Percentiles rank a stretch among this genome's conserved stretches.
These are phyloP conservation scores for Anguilla marmorata DNA, from an alignment of 2,797 vertebrate genomes.

Conservation along the genomic window DNA sequence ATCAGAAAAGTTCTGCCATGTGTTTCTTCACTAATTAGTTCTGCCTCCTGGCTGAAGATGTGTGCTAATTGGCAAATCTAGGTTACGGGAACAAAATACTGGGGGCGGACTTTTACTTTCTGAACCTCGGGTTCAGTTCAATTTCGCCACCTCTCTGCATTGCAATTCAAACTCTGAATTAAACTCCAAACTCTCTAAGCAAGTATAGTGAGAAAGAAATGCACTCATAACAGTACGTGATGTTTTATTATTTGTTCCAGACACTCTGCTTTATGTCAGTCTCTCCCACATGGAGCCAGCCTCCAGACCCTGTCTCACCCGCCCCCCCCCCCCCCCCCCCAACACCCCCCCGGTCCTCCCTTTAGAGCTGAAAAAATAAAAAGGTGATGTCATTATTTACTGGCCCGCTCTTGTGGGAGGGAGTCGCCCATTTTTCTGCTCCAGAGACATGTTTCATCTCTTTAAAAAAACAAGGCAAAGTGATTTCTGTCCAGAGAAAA, in stretches of 20 bases:
- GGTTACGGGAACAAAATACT: no score
- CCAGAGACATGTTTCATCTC: neutral
- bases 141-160: neutral
- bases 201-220: neutral
- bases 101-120: no score
- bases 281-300: neutral
- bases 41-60: neutral
- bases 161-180: neutral
- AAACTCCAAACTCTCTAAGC: neutral
- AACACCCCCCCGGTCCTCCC: neutral
- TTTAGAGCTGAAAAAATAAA: neutral
- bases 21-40: neutral
- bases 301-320: neutral
- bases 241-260: neutral
- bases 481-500: neutral
- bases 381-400: slow-evolving; percentile 2
- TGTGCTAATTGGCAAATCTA: no score
- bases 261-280: neutral
- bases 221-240: neutral
- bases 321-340: neutral
- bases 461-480: neutral
- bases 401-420: neutral
- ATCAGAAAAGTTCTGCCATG: no score
- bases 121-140: neutral
- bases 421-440: neutral